A percentile compares a stretch with the other conserved stretches of the same genome.
Evolutionary conservation across 2,113 vertebrate species (phyloP).

Genomic region (Crocuta crocuta): DNA sequence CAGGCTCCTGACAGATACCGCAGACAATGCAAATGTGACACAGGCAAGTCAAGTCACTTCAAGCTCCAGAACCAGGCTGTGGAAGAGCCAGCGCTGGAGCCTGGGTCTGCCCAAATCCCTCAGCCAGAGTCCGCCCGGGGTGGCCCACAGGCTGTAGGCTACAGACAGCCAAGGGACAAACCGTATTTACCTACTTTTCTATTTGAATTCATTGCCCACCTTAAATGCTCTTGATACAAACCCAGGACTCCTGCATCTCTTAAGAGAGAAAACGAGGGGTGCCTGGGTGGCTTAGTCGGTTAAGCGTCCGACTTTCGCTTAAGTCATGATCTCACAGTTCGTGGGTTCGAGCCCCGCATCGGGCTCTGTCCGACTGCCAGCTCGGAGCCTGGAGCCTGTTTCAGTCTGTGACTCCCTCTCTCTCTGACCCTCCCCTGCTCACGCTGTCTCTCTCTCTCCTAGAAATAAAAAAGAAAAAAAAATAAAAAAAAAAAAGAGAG

Average conservation of each 20-base stretch:
- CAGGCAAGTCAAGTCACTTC: neutral
- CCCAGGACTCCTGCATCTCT: neutral
- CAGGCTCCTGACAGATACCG: neutral
- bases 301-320: too few species aligned
- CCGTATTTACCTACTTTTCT: neutral
- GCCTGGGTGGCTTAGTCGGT: too few species aligned
- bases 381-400: too few species aligned
- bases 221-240: neutral
- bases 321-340: too few species aligned
- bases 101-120: neutral
- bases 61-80: neutral
- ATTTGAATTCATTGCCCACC: neutral
- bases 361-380: too few species aligned
- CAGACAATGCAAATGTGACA: rapidly evolving
- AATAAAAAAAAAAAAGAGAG: too few species aligned
- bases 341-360: too few species aligned
- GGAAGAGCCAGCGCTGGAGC: neutral
- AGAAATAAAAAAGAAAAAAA: too few species aligned
- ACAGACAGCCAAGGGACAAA: neutral
- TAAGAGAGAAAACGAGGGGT: neutral
- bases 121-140: neutral
- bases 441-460: too few species aligned
- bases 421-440: too few species aligned
- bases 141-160: neutral
- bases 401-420: too few species aligned